These are phyloP conservation scores for Desoria tigrina DNA, from an alignment of 2,888 invertebrate genomes.

Conservation along the genomic window DNA sequence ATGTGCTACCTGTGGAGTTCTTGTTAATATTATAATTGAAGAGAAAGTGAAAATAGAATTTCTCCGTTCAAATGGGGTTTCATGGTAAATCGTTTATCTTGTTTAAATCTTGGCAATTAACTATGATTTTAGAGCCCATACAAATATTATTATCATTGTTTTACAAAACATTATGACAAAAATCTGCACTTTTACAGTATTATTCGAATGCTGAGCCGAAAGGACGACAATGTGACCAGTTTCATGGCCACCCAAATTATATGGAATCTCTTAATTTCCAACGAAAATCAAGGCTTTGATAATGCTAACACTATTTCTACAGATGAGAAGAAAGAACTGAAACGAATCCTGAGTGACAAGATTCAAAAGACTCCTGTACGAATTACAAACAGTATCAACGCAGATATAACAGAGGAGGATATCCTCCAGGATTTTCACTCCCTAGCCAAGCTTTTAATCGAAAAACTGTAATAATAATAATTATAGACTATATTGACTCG, in stretches of 20 bases:
- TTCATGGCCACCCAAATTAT: slow-evolving; percentile 50
- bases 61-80: slow-evolving; percentile 38
- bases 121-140: neutral
- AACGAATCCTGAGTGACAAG: no score
- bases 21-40: slow-evolving; percentile 52
- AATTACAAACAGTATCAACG: no score
- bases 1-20: slow-evolving; percentile 50
- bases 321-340: no score
- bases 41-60: slow-evolving; percentile 46
- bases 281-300: slow-evolving; percentile 17
- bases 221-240: slow-evolving; percentile 40
- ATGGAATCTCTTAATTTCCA: slow-evolving; percentile 48
- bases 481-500: no score
- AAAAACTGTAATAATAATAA: neutral
- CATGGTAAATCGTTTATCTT: slow-evolving; percentile 28
- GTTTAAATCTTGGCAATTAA: neutral
- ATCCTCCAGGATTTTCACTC: neutral
- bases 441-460: neutral
- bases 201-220: slow-evolving; percentile 36
- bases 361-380: no score
- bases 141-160: neutral
- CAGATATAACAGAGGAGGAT: no score
- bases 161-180: neutral
- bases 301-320: no score
- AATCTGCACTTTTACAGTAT: slow-evolving; percentile 24